A percentile compares a stretch with the other conserved stretches of the same genome.
phyloP scores from a whole-genome alignment of 53 echinoderm and acorn worm genomes.

The Echinometra lucunter region DNA sequence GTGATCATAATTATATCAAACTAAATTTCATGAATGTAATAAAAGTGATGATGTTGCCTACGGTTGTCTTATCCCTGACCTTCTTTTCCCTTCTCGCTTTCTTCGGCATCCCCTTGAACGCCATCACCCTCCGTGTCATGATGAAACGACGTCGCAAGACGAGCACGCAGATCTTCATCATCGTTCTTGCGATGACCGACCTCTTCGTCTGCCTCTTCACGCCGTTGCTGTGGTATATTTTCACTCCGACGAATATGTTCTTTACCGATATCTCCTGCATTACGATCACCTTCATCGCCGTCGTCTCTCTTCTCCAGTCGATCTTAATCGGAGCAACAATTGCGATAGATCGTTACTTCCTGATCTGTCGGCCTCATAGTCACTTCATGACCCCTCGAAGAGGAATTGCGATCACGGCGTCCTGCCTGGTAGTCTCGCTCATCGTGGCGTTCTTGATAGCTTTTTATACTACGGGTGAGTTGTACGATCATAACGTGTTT shows the following conservation, averaged over 20 bases:
- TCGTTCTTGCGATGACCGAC: conserved; percentile 55
- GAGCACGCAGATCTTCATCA: conserved; percentile 57
- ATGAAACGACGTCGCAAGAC: conserved; percentile 53
- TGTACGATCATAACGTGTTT: conserved; percentile 5
- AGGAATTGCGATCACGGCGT: not conserved
- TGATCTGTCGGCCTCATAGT: conserved; percentile 44
- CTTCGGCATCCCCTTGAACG: conserved; percentile 30
- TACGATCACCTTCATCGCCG: not conserved
- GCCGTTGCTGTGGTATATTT: conserved; percentile 46
- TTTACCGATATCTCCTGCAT: not conserved
- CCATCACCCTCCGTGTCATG: conserved; percentile 35
- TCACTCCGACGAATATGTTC: not conserved
- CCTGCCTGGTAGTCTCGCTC: not conserved
- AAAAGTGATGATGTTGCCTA: not conserved
- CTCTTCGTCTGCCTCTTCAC: conserved; percentile 36
- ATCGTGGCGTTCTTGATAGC: not conserved
- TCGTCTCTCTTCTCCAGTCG: conserved; percentile 41
- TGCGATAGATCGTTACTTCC: conserved; percentile 52
- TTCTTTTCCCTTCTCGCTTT: conserved; percentile 18
- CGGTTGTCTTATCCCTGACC: conserved; percentile 7
- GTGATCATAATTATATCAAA: not conserved
- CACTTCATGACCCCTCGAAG: not conserved
- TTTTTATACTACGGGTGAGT: not conserved
- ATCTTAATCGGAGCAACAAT: conserved; percentile 34
- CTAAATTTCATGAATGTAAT: not conserved